Evolutionary conservation across 2,113 vertebrate genomes (phyloP), one percentile per base, ranked within the genome.

Genomic region (Telmatochromis bifrenatus): DNA sequence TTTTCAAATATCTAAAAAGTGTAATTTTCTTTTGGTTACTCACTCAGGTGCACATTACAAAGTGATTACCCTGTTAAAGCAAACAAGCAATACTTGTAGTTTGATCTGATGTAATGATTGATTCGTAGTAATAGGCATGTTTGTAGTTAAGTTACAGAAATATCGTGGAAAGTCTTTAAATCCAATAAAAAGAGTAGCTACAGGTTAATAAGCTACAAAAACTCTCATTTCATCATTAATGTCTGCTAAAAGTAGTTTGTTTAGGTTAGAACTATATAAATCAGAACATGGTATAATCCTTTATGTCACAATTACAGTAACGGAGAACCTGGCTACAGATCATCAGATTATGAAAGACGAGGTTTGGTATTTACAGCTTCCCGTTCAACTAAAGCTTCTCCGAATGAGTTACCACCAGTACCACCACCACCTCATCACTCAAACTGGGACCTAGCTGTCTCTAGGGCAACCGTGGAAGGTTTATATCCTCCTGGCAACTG

Each of bases 401-500:
- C 7, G 15, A 87, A 91, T 87, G 77, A 87, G 82, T 79, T 85
- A 54, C 85, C 83, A 88, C 53, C 65, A 81, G 70, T 85, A 81
- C 65, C 84, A 53, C 86, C 84, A 88, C 53, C 79, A 79, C 54
- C 83, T 82, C 88, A 90, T 92, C 86, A 62, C 85, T 90, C 92
- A 92, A 81, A 70, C 86, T 90, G 92, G 92, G 90, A 89, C 84
- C 84, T 85, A 47, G 80, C 94, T 96, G 96, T 97, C 95, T 96
- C 96, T 94, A 95, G 92, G 95, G 95, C 89, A 96, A 95, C 94
- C 83, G 58, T 87, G 93, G 93, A 95, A 96, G 91, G 93, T 93
- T 95, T 95, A 94, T 84, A 75, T 95, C 94, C 93, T 95, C 94
- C 96, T 95, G 95, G 96, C 94, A 96, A 96, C 96, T 89, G 92